Evolutionary conservation across 2,888 invertebrate species (phyloP).

Genomic region (Philhelius pedissequus): DNA sequence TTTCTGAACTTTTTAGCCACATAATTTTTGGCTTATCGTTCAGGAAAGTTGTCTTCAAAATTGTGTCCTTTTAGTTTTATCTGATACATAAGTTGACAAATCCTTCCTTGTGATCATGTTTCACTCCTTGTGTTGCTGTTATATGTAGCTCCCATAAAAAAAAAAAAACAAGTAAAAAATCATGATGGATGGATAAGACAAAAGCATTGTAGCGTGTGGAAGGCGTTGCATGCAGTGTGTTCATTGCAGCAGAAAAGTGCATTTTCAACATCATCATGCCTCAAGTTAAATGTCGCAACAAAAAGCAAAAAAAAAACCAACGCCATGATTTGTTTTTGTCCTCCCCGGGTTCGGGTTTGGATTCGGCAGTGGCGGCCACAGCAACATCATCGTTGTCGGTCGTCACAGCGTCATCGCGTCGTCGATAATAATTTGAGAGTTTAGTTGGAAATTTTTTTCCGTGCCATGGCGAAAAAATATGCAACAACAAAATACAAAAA

Average conservation of each 20-base stretch:
- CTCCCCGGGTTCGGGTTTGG: not conserved
- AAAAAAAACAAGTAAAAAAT: not conserved
- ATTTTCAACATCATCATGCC: conserved; percentile 47
- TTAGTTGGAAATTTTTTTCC: conserved; percentile 45
- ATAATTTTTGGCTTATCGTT: not conserved
- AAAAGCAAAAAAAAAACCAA: conserved; percentile 2
- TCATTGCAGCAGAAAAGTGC: conserved; percentile 68
- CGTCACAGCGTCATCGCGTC: conserved; percentile 20
- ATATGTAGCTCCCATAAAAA: not conserved
- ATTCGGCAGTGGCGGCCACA: not conserved
- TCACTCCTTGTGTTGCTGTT: not conserved
- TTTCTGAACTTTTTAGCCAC: not conserved
- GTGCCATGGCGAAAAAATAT: not conserved
- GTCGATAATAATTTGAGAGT: conserved; percentile 62
- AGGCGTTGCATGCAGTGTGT: conserved; percentile 47
- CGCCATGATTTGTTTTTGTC: conserved; percentile 53
- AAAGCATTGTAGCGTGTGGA: conserved; percentile 34
- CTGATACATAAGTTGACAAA: not conserved
- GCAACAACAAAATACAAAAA: not conserved
- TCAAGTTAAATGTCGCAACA: conserved; percentile 42
- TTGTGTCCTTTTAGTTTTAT: not conserved
- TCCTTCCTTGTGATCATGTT: not conserved
- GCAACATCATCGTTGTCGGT: conserved; percentile 25
- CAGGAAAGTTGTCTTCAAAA: not conserved
- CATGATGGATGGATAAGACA: conserved; percentile 30